Conservation (phyloP, 2,888 invertebrate species). For the Sesamia inferens region DNA sequence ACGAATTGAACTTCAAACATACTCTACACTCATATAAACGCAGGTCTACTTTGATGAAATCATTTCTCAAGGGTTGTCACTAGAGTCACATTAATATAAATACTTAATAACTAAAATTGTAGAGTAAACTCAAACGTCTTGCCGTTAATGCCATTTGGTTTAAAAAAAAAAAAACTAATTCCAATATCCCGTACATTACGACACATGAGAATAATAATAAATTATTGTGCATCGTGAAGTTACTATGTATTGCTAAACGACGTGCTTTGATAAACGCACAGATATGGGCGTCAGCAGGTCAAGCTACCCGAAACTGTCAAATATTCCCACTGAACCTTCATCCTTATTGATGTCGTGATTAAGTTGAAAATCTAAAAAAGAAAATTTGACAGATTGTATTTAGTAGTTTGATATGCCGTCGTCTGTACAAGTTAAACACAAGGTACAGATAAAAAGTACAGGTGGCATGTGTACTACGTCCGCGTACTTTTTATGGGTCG, state of each 20-base stretch:
- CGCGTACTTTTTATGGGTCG: too few relatives aligned
- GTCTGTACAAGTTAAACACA: too few relatives aligned
- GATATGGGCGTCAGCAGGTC: too few relatives aligned
- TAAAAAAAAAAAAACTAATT: conserved; percentile 5
- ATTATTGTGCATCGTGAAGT: not conserved
- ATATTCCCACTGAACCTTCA: too few relatives aligned
- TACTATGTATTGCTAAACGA: too few relatives aligned
- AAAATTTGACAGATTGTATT: too few relatives aligned
- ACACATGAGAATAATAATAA: not conserved
- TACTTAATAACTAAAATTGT: conserved; percentile 24
- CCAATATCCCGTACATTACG: conserved; percentile 1
- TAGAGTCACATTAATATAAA: conserved; percentile 19
- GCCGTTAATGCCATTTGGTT: conserved; percentile 26
- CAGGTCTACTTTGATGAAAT: conserved; percentile 9
- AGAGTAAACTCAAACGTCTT: conserved; percentile 24
- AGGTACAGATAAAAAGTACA: too few relatives aligned
- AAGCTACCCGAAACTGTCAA: too few relatives aligned
- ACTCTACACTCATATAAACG: conserved; percentile 44
- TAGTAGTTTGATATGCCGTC: too few relatives aligned
- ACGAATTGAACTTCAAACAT: conserved; percentile 32
- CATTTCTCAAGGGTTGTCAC: conserved; percentile 15
- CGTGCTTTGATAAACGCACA: not conserved
- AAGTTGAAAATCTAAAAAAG: too few relatives aligned
- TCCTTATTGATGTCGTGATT: too few relatives aligned
- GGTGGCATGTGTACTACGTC: too few relatives aligned